Evolutionary conservation across 1,140 invertebrate species (phyloP).

Genomic region (Trachymyrmex septentrionalis): DNA sequence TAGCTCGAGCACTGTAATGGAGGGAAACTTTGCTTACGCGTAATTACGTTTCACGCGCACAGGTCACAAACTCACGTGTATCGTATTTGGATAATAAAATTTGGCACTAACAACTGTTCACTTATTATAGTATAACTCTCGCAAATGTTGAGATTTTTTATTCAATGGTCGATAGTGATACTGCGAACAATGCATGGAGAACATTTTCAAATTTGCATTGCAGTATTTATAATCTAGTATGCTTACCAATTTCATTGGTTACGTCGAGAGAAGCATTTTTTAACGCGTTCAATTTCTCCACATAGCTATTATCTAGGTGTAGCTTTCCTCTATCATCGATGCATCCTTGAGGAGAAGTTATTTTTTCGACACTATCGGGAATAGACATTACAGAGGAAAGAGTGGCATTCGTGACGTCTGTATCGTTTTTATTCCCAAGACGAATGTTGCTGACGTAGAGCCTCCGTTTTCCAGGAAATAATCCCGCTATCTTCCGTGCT

Average conservation of each 20-base stretch:
- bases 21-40: constrained; percentile 33
- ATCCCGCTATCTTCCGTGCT: constrained; percentile 87
- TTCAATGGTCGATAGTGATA: not conserved
- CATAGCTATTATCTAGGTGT: constrained; percentile 78
- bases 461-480: constrained; percentile 87
- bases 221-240: constrained; percentile 80
- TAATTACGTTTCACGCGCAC: constrained; percentile 35
- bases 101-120: not conserved
- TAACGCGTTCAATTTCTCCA: constrained; percentile 82
- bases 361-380: constrained; percentile 72
- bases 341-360: constrained; percentile 63
- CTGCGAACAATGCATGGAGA: not conserved
- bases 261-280: constrained; percentile 83
- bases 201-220: not conserved
- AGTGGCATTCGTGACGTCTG: constrained; percentile 65
- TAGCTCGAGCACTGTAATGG: constrained; percentile 18
- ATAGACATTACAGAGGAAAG: constrained; percentile 76
- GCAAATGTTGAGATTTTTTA: not conserved
- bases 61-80: not conserved
- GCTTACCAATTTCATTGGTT: constrained; percentile 84
- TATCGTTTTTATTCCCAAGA: constrained; percentile 74
- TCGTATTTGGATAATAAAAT: constrained; percentile 30
- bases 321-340: constrained; percentile 75
- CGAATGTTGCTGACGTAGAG: constrained; percentile 78
- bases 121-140: not conserved